These are phyloP conservation scores for Agriotes lineatus DNA, from an alignment of 2,888 invertebrate genomes.

Conservation along the genomic window DNA sequence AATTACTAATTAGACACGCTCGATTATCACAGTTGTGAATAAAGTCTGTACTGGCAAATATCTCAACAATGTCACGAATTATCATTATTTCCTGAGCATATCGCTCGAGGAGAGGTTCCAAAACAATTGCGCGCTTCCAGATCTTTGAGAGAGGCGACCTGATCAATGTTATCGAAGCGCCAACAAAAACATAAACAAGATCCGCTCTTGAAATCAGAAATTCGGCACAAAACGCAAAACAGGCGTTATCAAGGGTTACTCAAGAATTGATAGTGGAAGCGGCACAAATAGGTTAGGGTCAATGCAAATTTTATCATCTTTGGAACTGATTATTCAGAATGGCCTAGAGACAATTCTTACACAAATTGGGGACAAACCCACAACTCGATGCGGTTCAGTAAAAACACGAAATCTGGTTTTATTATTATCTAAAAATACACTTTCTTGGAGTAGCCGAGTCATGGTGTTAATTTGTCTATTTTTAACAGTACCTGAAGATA, in stretches of 20 bases:
- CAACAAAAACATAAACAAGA: not conserved
- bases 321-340: not conserved
- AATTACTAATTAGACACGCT: constrained; percentile 50
- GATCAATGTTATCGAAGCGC: not conserved
- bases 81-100: constrained; percentile 60
- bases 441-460: no score
- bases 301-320: constrained; percentile 9
- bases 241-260: constrained; percentile 8
- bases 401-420: no score
- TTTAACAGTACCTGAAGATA: no score
- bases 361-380: no score
- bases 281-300: constrained; percentile 1
- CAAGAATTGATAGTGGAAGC: not conserved
- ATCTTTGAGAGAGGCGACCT: not conserved
- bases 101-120: constrained; percentile 49
- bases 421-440: no score
- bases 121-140: constrained; percentile 43
- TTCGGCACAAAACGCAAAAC: not conserved
- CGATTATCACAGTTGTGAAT: constrained; percentile 48
- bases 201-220: not conserved
- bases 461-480: no score
- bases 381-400: no score
- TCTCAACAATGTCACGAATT: constrained; percentile 55
- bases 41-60: constrained; percentile 55
- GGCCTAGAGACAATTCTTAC: no score